Base-by-base conservation (phyloP, 2,797 vertebrate genomes). In the Champsocephalus gunnari region DNA sequence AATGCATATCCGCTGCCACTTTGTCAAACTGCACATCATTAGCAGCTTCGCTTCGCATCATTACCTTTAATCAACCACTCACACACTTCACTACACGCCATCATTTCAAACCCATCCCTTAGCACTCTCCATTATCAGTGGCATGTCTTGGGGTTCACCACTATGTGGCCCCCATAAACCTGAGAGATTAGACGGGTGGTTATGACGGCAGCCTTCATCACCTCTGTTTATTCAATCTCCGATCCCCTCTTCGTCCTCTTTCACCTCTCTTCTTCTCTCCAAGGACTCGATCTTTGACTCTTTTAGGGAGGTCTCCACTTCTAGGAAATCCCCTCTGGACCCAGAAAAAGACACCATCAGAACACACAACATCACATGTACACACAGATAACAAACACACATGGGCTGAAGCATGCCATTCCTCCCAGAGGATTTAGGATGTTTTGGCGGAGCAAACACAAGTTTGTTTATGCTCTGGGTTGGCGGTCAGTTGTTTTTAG, bases 261-360 rank as follows among this genome's bases (percentile, higher is more conserved):
- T 47, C n/a, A 57, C 81, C 67, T 84, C 83, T 61, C 51, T 47
- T 19, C 12, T 51, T 59, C 53, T 89, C 92, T 86, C 93, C 58
- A 60, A 84, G 90, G 92, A 83, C 84, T 57, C 11, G 77, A 91
- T 84, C 92, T 93, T 88, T 92, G 90, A 90, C 91, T 87, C 74
- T 85, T 82, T 86, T 83, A 67, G 81, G 92, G 86, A 89, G 88
- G 89, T 91, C 90, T 79, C 62, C 66, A 47, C 71, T 89, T 90
- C 75, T 70, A 85, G 80, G 87, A 84, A 84, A 90, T 19, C 73
- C 87, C 83, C 75, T 71, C 51, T 71, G 69, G 78, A 84, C 66
- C 78, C 38, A 10, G 80, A 62, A 75, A 81, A 62, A 88, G 83
- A 89, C 73, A 72, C 77, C 85, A 80, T 75, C 83, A 85, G 38